Evolutionary conservation across 2,888 invertebrate species (phyloP), one percentile per base, ranked within the genome.

Genomic region (Diaphora mendica): DNA sequence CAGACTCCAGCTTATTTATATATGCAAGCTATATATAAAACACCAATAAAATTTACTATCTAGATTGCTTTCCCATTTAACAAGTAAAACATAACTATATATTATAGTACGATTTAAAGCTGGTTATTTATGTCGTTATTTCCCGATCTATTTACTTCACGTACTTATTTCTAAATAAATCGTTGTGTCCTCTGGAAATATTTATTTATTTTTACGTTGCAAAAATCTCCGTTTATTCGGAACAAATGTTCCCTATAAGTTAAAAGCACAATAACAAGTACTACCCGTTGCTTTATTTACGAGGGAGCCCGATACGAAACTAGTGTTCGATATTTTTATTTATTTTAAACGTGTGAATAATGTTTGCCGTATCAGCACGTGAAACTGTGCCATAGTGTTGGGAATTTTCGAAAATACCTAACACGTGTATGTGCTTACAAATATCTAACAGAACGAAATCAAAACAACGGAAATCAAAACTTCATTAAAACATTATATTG

Each of bases 321-420:
- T 82, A 75, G 77, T 77, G 83, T 70, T 68, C 72, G 76, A 70
- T 83, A 81, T 80, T 83, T 84, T 84, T 84, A 85, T 85, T 85
- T 84, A 85, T 83, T 84, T 84, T 84, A 82, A 84, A 84, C 78
- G 76, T 75, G 83, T 84, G 84, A 84, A 83, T 83, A 82, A 84
- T 85, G 84, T 76, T 55, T 73, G 77, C 75, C n/a, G 78, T 79
- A 85, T 84, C 85, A 84, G 85, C 82, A 82, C 83, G 73, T 78
- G 78, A 68, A 76, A 68, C 70, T 66, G 51, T 20, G 44, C 11
- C 48, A 44, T 82, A 85, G 85, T 55, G 85, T 13, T 77, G 83
- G 68, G 81, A 72, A 5, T 5, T 20, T 13, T n/a, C 7, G 9
- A 44, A n/a, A 42, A 39, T 11, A 9, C 59, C 30, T 30, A 30